Evolutionary conservation across 2,888 invertebrate species (phyloP).

Genomic region (Cheilosia variabilis): DNA sequence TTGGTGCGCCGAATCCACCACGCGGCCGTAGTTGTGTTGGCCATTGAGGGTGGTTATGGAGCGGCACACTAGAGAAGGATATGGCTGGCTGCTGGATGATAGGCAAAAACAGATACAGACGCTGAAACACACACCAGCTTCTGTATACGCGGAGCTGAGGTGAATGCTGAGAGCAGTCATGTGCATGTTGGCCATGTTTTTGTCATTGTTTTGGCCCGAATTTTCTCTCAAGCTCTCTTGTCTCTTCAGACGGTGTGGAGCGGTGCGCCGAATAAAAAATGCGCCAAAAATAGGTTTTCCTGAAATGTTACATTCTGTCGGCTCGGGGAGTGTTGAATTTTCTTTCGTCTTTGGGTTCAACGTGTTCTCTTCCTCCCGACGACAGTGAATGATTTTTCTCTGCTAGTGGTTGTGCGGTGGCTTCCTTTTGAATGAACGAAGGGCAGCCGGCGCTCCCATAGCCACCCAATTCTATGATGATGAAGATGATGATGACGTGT

Average conservation of each 20-base stretch:
- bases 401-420: constrained; percentile 60
- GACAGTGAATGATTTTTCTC: constrained; percentile 62
- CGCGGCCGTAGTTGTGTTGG: constrained; percentile 12
- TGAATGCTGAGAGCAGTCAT: constrained; percentile 33
- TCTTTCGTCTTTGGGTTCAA: constrained; percentile 56
- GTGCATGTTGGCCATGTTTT: constrained; percentile 55
- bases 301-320: no score
- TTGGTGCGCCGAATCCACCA: constrained; percentile 67
- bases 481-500: constrained; percentile 57
- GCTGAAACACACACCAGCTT: background rate
- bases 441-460: constrained; percentile 61
- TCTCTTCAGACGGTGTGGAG: constrained; percentile 56
- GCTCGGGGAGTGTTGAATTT: no score
- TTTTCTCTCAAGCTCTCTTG: constrained; percentile 44
- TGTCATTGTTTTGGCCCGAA: constrained; percentile 33
- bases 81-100: constrained; percentile 43
- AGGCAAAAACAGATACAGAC: constrained; percentile 11
- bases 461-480: constrained; percentile 27
- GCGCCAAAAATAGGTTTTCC: constrained; percentile 68
- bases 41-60: constrained; percentile 70
- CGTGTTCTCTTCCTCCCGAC: constrained; percentile 52
- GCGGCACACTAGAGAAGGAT: constrained; percentile 40
- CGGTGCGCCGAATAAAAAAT: constrained; percentile 68
- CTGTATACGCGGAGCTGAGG: constrained; percentile 41
- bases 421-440: constrained; percentile 72